Percentiles rank a stretch among this genome's conserved stretches.
phyloP scores from a whole-genome alignment of 2,888 invertebrate genomes.

The Parthenolecanium corni region DNA sequence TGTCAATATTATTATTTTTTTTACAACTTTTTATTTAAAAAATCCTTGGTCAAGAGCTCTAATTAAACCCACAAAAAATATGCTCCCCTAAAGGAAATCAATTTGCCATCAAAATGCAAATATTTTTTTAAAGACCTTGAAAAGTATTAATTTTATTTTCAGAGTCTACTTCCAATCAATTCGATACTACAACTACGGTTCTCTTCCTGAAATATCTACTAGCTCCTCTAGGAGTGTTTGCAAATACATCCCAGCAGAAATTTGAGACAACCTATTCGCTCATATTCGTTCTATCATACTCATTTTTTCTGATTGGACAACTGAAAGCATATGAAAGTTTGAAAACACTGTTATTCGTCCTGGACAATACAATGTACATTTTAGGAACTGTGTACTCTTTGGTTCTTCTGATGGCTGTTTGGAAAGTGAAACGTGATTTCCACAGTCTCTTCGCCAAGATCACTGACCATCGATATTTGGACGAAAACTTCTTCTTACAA shows the following conservation, averaged over 20 bases:
- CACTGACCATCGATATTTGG: background rate
- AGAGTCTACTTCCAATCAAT: background rate
- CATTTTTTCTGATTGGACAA: background rate
- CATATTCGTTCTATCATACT: background rate
- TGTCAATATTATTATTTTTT: too few species aligned
- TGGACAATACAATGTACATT: constrained; percentile 12
- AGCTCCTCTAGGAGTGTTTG: background rate
- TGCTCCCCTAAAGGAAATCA: too few species aligned
- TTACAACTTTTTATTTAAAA: too few species aligned
- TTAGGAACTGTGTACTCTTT: background rate
- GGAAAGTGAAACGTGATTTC: background rate
- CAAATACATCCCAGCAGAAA: background rate
- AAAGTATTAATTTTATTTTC: too few species aligned
- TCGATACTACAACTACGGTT: background rate
- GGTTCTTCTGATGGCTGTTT: background rate
- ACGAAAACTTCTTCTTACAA: background rate
- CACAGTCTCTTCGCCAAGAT: background rate
- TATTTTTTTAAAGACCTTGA: too few species aligned
- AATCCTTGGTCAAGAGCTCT: too few species aligned
- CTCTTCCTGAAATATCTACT: background rate
- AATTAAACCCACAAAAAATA: too few species aligned
- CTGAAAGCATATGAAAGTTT: background rate
- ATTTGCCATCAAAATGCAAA: too few species aligned
- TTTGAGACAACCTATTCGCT: background rate
- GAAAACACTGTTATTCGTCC: background rate